Evolutionary conservation across 2,888 invertebrate genomes (phyloP), one percentile per base, ranked within the genome.

Genomic region (Belgica antarctica): DNA sequence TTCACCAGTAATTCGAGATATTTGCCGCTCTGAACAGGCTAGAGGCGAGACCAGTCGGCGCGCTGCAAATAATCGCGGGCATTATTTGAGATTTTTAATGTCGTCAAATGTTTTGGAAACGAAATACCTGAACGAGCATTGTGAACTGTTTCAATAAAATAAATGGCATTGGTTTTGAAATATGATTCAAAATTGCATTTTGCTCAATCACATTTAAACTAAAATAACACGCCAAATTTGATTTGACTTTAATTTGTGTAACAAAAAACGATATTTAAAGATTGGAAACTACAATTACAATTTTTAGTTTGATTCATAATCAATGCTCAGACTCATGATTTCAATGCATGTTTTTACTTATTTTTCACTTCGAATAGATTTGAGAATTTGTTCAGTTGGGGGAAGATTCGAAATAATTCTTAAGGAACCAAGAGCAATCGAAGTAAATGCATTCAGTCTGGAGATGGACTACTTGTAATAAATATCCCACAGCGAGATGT

Each of bases 401-500:
- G n/a, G n/a, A n/a, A n/a, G n/a, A n/a, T n/a, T n/a, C n/a, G n/a
- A n/a, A n/a, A n/a, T n/a, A n/a, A n/a, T n/a, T n/a, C n/a, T n/a
- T n/a, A n/a, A n/a, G n/a, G n/a, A n/a, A n/a, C n/a, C n/a, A n/a
- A n/a, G n/a, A n/a, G n/a, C n/a, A n/a, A n/a, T n/a, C 41, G 41
- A 41, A 15, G 15, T 3, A 41, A n/a, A 41, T 31, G 10, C n/a
- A 41, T 41, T 52, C 52, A 52, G 52, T 52, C 52, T 52, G 4
- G 22, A n/a, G n/a, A n/a, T 2, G 22, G 52, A 8, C 10, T 52
- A 63, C 24, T 69, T 69, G 47, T 69, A 59, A 59, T 69, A 69
- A 69, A 92, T 83, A 81, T 91, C 88, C 89, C 89, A 92, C 77
- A 89, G 84, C 79, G 88, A 87, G 74, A 91, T 85, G 75, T 82